Evolutionary conservation across 2,888 invertebrate genomes (phyloP).

Genomic region (Nomada hirtipes): DNA sequence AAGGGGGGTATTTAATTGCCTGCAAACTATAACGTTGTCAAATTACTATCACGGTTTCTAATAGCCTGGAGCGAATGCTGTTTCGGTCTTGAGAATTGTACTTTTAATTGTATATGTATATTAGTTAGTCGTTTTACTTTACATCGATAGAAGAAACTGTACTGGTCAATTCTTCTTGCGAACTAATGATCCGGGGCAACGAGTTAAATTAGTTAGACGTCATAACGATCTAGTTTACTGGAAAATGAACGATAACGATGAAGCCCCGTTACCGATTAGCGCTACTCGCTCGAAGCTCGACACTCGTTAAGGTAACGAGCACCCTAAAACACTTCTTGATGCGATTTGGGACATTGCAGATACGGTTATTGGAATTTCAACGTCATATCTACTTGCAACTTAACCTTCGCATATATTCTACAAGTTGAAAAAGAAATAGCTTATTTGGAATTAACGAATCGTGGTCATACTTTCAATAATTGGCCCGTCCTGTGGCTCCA

Average conservation of each 20-base stretch:
- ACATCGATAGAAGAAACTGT: not conserved
- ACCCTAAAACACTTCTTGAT: conserved; percentile 40
- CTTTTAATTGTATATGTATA: conserved; percentile 9
- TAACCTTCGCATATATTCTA: not conserved
- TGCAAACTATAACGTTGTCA: too few relatives aligned
- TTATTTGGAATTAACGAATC: not conserved
- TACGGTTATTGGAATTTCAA: conserved; percentile 2
- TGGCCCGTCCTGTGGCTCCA: too few relatives aligned
- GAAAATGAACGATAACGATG: conserved; percentile 47
- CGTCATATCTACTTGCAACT: not conserved
- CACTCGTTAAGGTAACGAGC: conserved; percentile 50
- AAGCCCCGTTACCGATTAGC: conserved; percentile 43
- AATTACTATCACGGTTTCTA: too few relatives aligned
- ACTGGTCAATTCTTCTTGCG: conserved; percentile 24
- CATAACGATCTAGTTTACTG: conserved; percentile 23
- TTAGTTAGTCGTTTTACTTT: too few relatives aligned
- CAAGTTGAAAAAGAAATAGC: not conserved
- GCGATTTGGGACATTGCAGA: conserved; percentile 18
- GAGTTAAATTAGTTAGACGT: conserved; percentile 36
- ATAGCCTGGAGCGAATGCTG: too few relatives aligned
- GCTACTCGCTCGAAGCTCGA: conserved; percentile 24
- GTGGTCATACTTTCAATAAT: too few relatives aligned
- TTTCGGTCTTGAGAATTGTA: too few relatives aligned
- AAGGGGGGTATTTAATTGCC: too few relatives aligned
- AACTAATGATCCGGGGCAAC: not conserved